These are phyloP conservation scores for Drosophila mojavensis DNA, from an alignment of 1,140 invertebrate species.

Conservation along the genomic window DNA sequence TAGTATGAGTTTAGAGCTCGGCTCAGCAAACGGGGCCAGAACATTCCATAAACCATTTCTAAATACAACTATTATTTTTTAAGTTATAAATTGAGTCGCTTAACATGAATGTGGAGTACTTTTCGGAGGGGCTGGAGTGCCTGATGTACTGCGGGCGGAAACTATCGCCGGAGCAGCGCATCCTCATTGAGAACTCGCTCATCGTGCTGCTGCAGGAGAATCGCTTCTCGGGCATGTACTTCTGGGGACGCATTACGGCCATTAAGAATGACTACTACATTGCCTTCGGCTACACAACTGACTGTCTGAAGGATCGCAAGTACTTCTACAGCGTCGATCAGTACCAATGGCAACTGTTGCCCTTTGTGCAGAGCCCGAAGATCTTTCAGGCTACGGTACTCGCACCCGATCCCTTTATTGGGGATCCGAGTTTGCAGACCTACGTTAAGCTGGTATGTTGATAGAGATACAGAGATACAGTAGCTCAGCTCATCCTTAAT, in stretches of 20 bases:
- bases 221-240: conserved; percentile 89
- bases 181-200: conserved; percentile 89
- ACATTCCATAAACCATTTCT: conserved; percentile 11
- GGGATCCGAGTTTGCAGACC: conserved; percentile 85
- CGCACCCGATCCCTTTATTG: conserved; percentile 85
- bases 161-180: conserved; percentile 87
- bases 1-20: background rate
- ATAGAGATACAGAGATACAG: background rate
- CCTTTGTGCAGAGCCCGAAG: conserved; percentile 86
- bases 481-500: no score
- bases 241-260: conserved; percentile 90
- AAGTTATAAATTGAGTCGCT: conserved; percentile 30
- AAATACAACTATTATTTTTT: conserved; percentile 29
- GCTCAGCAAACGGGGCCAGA: background rate
- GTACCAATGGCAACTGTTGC: conserved; percentile 88
- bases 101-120: conserved; percentile 79
- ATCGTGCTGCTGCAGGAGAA: conserved; percentile 90
- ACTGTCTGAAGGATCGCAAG: conserved; percentile 87
- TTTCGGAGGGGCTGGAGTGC: conserved; percentile 71
- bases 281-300: conserved; percentile 88
- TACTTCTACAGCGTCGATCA: conserved; percentile 90
- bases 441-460: conserved; percentile 83
- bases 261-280: conserved; percentile 89
- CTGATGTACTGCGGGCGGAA: conserved; percentile 86
- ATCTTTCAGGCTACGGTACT: conserved; percentile 86